Base-by-base conservation (phyloP, 2,888 invertebrate genomes). In the Lamellibrachia satsuma region DNA sequence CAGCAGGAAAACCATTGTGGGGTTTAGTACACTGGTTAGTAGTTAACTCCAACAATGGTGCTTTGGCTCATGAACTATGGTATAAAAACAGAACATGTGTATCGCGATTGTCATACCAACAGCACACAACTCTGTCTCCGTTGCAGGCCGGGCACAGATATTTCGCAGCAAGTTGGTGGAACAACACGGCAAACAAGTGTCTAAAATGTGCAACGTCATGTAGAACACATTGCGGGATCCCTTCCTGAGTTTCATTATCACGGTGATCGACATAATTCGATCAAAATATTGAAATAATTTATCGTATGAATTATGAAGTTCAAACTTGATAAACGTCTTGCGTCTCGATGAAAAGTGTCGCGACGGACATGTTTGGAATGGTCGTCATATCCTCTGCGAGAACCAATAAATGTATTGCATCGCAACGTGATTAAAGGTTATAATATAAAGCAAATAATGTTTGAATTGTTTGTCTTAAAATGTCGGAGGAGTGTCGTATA, bases 111-210 rank as follows among this genome's bases (percentile, higher is more conserved):
- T 57, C 15, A 57, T 15, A 3, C 8, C 57, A 2, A 57, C 8
- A 57, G 57, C 2, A 3, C 15, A 22, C 75, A n/a, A 22, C 22
- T 60, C 39, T 39, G 39, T 75, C 22, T 22, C n/a, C 75, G 75
- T 75, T 75, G 75, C 75, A 75, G 75, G 75, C 6, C 22, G 75
- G 75, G 75, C 75, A 75, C 75, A 75, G 22, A 75, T 75, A 75
- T 75, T 75, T 75, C 75, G 75, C 22, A 75, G 75, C 75, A 11
- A 75, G 75, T 75, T 75, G 75, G 75, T 75, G 75, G 75, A 75
- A 75, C 15, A 75, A 15, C 6, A 75, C 22, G 75, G 75, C 15
- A 75, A 22, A 75, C 75, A 75, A 75, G 75, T 75, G 75, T 75
- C 75, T 22, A 75, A 75, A 75, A 75, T 75, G 75, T 75, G 75